Base-by-base conservation (phyloP, 2,888 invertebrate genomes). In the Drosophila helvetica region DNA sequence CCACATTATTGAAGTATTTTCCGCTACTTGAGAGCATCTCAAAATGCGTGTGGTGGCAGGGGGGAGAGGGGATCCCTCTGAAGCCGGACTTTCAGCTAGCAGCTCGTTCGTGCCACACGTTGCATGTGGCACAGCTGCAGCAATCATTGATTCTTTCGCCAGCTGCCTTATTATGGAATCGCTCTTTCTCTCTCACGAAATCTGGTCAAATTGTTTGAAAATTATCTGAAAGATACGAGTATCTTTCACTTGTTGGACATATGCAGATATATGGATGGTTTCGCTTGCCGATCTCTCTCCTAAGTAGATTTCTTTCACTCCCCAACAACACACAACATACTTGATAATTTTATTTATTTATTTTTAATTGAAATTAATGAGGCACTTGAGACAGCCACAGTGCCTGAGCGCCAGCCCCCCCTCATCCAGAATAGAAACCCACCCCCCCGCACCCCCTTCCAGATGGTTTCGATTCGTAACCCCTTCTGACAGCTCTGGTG, bases 331-430 rank as follows among this genome's bases (percentile, higher is more conserved):
- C 53, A 48, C 60, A 42, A 30, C 47, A 19, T 33, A 59, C 54
- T 72, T 38, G 53, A 45, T 74, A 67, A 48, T 66, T 67, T 76
- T 72, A 76, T 78, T 78, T 82, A 77, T 79, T 66, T 63, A 51
- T 56, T 68, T 59, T 79, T 79, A 65, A 84, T 84, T 80, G 79
- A 86, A 77, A 87, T 84, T 80, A 86, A 84, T 88, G 88, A 59
- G 72, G 55, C 70, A 79, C 63, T 80, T 79, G 72, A 82, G 66
- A 59, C 66, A 38, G 38, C n/a, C 38, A n/a, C 38, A 38, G 33
- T 15, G 38, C 15, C 38, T 15, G 2, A 15, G 38, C 38, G 15
- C 15, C 33, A 15, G 2, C 5, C 15, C 38, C 43, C 56, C 45
- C n/a, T 19, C 56, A 51, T 45, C 45, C 47, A 15, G 22, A 45